A percentile compares a stretch with the other conserved stretches of the same genome.
Conservation (phyloP, 2,888 invertebrate genomes). For the Elegia similella region DNA sequence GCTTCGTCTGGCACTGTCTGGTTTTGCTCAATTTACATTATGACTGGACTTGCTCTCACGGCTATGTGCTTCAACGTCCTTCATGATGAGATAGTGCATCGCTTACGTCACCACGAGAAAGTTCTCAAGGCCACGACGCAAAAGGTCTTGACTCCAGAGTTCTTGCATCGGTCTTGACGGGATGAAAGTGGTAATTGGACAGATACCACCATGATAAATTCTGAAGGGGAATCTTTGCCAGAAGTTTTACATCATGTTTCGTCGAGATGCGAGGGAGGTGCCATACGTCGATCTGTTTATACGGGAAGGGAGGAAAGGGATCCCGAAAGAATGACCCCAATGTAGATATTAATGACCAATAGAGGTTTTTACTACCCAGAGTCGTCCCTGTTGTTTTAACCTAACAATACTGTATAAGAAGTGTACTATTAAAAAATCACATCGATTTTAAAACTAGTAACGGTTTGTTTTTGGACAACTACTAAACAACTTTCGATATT, state of each 20-base stretch:
- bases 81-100: conserved; percentile 93
- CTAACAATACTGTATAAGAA: background rate
- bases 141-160: conserved; percentile 69
- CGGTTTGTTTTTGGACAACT: background rate
- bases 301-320: conserved; percentile 64
- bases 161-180: conserved; percentile 74
- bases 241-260: conserved; percentile 74
- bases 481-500: background rate
- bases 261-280: conserved; percentile 59
- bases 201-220: conserved; percentile 66
- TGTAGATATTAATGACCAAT: conserved; percentile 41
- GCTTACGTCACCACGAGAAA: conserved; percentile 84
- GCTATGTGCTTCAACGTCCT: conserved; percentile 96
- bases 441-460: no score
- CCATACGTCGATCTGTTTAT: conserved; percentile 65
- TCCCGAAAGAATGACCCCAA: conserved; percentile 62
- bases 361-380: background rate
- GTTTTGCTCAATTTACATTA: conserved; percentile 95
- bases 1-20: conserved; percentile 87
- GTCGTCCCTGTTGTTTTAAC: background rate
- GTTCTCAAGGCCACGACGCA: conserved; percentile 60
- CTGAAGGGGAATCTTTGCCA: conserved; percentile 70
- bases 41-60: conserved; percentile 93
- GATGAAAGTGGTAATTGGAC: conserved; percentile 67
- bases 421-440: no score